Evolutionary conservation across 2,888 invertebrate species (phyloP).

Genomic region (Apotomis capreana): DNA sequence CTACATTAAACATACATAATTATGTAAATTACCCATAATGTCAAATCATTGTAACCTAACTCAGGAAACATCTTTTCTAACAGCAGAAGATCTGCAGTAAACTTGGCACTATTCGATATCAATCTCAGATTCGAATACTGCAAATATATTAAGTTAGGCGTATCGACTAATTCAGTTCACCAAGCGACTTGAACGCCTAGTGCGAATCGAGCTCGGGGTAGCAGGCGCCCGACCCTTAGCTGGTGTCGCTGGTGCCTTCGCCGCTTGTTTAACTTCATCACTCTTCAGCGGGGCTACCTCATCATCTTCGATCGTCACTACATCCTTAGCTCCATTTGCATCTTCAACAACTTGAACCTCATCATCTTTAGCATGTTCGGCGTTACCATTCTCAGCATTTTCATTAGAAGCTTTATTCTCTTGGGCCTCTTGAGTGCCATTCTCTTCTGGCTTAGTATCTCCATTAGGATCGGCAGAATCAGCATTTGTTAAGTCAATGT

Average conservation of each 20-base stretch:
- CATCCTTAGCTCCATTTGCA: constrained; percentile 6
- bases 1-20: too few species aligned
- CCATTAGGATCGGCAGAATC: constrained; percentile 8
- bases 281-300: constrained; percentile 42
- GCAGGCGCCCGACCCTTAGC: constrained; percentile 52
- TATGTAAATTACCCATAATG: too few species aligned
- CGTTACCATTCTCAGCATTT: constrained; percentile 15
- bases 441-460: not conserved
- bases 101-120: too few species aligned
- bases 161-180: constrained; percentile 46
- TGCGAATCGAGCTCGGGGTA: constrained; percentile 62
- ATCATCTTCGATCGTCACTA: constrained; percentile 8
- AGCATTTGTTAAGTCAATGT: constrained; percentile 11
- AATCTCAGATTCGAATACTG: too few species aligned
- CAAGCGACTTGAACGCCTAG: constrained; percentile 64
- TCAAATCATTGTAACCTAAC: too few species aligned
- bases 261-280: constrained; percentile 42
- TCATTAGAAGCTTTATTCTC: not conserved
- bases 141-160: not conserved
- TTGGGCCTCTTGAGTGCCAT: not conserved
- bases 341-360: constrained; percentile 23
- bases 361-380: constrained; percentile 21
- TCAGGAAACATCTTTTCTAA: not conserved
- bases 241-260: constrained; percentile 48
- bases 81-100: too few species aligned